phyloP scores from a whole-genome alignment of 23 tunicate genomes.

The Halocynthia roretzi region DNA sequence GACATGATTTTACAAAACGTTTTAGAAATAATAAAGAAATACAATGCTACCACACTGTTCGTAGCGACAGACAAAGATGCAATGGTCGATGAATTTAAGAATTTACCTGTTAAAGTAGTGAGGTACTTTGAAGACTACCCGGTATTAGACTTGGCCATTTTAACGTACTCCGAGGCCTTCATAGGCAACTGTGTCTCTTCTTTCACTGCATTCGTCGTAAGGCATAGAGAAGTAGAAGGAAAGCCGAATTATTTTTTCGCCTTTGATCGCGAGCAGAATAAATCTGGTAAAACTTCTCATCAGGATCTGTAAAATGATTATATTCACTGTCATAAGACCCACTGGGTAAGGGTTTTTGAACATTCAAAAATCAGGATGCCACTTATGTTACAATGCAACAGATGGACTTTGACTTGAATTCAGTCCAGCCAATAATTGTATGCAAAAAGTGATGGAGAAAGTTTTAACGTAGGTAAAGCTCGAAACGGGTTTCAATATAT shows the following conservation, averaged over 20 bases:
- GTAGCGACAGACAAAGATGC: slow-evolving; percentile 63
- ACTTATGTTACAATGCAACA: too few species aligned
- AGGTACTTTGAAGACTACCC: slow-evolving; percentile 27
- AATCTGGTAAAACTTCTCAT: too few species aligned
- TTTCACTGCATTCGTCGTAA: slow-evolving; percentile 61
- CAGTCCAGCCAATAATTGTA: too few species aligned
- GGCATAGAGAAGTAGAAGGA: slow-evolving; percentile 35
- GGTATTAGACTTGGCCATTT: slow-evolving; percentile 45
- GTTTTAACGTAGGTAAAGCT: too few species aligned
- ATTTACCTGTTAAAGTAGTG: slow-evolving; percentile 33
- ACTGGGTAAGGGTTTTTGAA: too few species aligned
- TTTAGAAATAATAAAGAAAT: slow-evolving; percentile 6
- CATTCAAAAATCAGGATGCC: too few species aligned
- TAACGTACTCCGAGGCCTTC: slow-evolving; percentile 67
- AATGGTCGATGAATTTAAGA: neutral
- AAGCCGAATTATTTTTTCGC: slow-evolving; percentile 55
- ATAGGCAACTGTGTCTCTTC: slow-evolving; percentile 85
- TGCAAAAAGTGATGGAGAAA: too few species aligned
- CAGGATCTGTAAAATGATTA: too few species aligned
- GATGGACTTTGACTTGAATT: too few species aligned
- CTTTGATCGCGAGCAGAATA: slow-evolving; percentile 7
- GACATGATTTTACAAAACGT: slow-evolving; percentile 34
- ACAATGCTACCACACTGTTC: slow-evolving; percentile 25
- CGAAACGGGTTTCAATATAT: too few species aligned
- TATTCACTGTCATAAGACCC: too few species aligned